Evolutionary conservation across 2,888 invertebrate species (phyloP), one percentile per base, ranked within the genome.

Genomic region (Caenorhabditis parvicauda): DNA sequence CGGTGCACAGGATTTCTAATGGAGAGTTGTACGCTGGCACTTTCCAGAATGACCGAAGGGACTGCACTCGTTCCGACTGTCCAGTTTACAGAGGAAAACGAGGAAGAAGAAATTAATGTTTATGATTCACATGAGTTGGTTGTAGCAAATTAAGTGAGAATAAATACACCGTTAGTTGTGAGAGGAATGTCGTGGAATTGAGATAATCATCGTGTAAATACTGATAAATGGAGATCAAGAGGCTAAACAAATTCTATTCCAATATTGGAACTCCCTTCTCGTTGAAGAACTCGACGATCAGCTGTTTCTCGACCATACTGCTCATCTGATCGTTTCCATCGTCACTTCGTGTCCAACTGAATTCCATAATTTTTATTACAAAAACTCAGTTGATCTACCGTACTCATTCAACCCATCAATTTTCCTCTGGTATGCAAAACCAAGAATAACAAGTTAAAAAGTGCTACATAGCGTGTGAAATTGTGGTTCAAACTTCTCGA

Each of bases 291-390:
- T 63, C 52, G 39, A 67, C 64, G 28, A 74, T 47, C 37, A 72
- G 49, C 42, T 59, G 51, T 24, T 59, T 45, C 22, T 72, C 73
- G 27, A 72, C 65, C 29, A 58, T 59, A 14, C 64, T 52, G n/a
- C 56, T 42, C 47, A 72, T 53, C 58, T 64, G 65, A 57, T 72
- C 72, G 25, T 62, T 67, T 22, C 67, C 69, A 28, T 72, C 72
- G 24, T 67, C 67, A 12, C 65, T 53, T 28, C 69, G 59, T 7
- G 65, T 59, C 55, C 55, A 61, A 37, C 64, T 64, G 48, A 39
- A 39, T 5, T 9, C 7, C 6, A 9, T 5, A 5, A 39, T 39
- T 39, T 39, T 39, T 9, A 5, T 5, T 5, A 21, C 17, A 21
- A 21, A 39, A 39, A 39, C n/a, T 9, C 5, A 39, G 19, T 21